These are phyloP conservation scores for Drosophila seguyi DNA, from an alignment of 1,140 invertebrate genomes.

Conservation along the genomic window DNA sequence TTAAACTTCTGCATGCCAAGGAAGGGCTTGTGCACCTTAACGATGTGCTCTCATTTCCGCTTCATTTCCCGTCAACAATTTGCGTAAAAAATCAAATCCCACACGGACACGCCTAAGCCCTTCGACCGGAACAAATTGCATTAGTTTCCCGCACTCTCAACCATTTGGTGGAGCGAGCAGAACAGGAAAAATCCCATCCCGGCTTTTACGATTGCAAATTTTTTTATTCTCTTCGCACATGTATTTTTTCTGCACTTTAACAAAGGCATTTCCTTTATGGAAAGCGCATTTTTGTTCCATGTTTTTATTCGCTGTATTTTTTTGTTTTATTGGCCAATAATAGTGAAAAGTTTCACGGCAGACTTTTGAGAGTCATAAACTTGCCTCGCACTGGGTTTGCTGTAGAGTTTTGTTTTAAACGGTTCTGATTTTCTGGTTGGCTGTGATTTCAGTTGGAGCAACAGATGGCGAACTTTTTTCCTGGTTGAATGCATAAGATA, in stretches of 20 bases:
- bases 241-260: conserved; percentile 22
- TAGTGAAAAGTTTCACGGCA: conserved; percentile 54
- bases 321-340: conserved; percentile 61
- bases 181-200: conserved; percentile 21
- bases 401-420: conserved; percentile 18
- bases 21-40: conserved; percentile 55
- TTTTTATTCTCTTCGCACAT: conserved; percentile 16
- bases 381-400: neutral
- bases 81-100: conserved; percentile 51
- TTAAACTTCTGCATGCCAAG: conserved; percentile 11
- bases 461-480: conserved; percentile 11
- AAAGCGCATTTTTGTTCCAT: conserved; percentile 38
- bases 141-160: conserved; percentile 62
- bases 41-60: conserved; percentile 67
- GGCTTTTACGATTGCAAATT: conserved; percentile 50
- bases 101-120: conserved; percentile 18
- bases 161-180: conserved; percentile 36
- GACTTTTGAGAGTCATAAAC: conserved; percentile 37
- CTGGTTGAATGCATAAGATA: neutral
- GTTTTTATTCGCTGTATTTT: conserved; percentile 34
- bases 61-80: conserved; percentile 71
- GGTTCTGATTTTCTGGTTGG: conserved; percentile 22
- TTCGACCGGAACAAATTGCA: conserved; percentile 56
- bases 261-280: conserved; percentile 42
- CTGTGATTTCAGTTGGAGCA: conserved; percentile 6